Conservation (phyloP, 2,888 invertebrate genomes). For the Caenorhabditis japonica region DNA sequence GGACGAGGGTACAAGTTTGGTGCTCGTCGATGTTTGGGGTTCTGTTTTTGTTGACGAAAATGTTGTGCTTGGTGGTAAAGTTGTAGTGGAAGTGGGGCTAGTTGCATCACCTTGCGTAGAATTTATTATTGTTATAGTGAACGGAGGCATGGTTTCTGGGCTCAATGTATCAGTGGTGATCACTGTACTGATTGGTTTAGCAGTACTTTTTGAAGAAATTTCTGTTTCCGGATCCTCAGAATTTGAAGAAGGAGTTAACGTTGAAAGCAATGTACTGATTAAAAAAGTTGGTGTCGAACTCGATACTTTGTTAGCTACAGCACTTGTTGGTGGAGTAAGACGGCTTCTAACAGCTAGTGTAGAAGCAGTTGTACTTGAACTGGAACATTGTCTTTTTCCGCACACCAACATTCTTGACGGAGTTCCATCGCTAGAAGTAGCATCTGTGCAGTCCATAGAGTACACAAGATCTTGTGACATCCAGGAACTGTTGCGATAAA, state of each 20-base stretch:
- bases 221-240: too few relatives aligned
- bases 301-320: background rate
- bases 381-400: slow-evolving; percentile 9
- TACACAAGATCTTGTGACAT: slow-evolving; percentile 4
- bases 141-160: too few relatives aligned
- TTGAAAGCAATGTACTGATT: too few relatives aligned
- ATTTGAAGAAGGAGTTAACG: background rate
- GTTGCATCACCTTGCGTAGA: too few relatives aligned
- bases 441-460: slow-evolving; percentile 4
- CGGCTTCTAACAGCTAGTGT: too few relatives aligned
- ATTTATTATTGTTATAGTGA: background rate
- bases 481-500: slow-evolving; percentile 1
- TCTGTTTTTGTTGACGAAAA: too few relatives aligned
- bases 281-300: background rate
- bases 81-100: background rate
- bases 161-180: too few relatives aligned
- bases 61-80: background rate
- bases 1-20: background rate
- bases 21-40: background rate
- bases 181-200: background rate
- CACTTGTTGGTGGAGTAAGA: background rate
- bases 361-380: too few relatives aligned
- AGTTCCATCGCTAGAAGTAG: slow-evolving; percentile 1
- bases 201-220: background rate
- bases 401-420: slow-evolving; percentile 16